Percentiles rank a stretch among this genome's conserved stretches.
Conservation (phyloP, 2,797 vertebrate species). For the Stomatorhinus walkeri region DNA sequence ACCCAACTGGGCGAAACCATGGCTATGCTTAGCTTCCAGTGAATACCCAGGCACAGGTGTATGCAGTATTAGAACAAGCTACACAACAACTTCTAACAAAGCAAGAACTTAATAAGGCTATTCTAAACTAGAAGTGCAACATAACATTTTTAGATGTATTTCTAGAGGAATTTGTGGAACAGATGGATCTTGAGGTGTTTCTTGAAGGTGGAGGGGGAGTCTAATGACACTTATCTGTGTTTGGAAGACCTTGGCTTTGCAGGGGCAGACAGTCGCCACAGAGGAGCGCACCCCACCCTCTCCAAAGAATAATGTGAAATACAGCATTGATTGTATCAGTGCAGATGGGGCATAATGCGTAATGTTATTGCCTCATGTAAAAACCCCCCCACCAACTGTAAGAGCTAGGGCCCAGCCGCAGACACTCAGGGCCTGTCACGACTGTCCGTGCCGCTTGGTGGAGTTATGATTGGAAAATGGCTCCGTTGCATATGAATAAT, state of each 20-base stretch:
- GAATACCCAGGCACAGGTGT: not conserved
- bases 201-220: not conserved
- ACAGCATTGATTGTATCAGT: conserved; percentile 54
- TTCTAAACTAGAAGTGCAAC: not conserved
- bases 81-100: not conserved
- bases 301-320: conserved; percentile 46
- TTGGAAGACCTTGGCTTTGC: conserved; percentile 8
- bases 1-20: not conserved
- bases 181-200: not conserved
- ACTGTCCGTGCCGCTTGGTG: conserved; percentile 24
- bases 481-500: conserved; percentile 43
- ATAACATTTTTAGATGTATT: not conserved
- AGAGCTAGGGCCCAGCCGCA: conserved; percentile 20
- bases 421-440: conserved; percentile 9
- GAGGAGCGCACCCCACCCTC: conserved; percentile 2
- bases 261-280: conserved; percentile 18
- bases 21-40: not conserved
- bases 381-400: conserved; percentile 29
- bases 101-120: not conserved
- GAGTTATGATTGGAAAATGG: conserved; percentile 44
- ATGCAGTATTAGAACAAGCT: not conserved
- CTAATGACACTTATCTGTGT: not conserved
- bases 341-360: conserved; percentile 47
- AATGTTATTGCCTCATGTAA: conserved; percentile 48
- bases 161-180: not conserved